A percentile compares a stretch with the other conserved stretches of the same genome.
phyloP scores from a whole-genome alignment of 1,140 invertebrate genomes.

The Sycophila sp. region DNA sequence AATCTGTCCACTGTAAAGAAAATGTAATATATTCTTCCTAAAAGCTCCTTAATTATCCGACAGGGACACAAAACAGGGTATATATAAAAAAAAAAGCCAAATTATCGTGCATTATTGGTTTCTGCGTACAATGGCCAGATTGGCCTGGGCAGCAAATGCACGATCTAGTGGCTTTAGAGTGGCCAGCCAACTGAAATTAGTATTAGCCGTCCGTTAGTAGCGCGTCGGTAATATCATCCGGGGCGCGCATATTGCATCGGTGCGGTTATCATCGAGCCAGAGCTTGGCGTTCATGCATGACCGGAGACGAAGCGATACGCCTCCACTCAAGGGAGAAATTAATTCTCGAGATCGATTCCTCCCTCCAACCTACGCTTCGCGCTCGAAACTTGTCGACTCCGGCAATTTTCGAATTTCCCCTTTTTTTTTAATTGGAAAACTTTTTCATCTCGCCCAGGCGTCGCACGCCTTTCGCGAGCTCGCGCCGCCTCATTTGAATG shows the following conservation, averaged over 20 bases:
- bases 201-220: not conserved
- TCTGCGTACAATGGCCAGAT: no score
- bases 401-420: not conserved
- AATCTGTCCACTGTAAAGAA: no score
- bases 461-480: no score
- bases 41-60: no score
- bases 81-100: no score
- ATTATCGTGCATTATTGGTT: no score
- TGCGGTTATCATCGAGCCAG: not conserved
- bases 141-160: constrained; percentile 2
- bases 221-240: not conserved
- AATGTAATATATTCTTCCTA: no score
- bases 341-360: constrained; percentile 8
- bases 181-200: constrained; percentile 3
- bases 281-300: not conserved
- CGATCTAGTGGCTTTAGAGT: not conserved
- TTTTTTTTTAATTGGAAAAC: not conserved
- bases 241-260: not conserved
- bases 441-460: no score
- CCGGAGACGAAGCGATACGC: constrained; percentile 8
- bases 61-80: no score
- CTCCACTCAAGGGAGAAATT: constrained; percentile 9
- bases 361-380: not conserved
- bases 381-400: not conserved
- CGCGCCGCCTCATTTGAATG: no score